These are phyloP conservation scores for Semicossyphus pulcher DNA, from an alignment of 2,113 vertebrate genomes.

Conservation along the genomic window DNA sequence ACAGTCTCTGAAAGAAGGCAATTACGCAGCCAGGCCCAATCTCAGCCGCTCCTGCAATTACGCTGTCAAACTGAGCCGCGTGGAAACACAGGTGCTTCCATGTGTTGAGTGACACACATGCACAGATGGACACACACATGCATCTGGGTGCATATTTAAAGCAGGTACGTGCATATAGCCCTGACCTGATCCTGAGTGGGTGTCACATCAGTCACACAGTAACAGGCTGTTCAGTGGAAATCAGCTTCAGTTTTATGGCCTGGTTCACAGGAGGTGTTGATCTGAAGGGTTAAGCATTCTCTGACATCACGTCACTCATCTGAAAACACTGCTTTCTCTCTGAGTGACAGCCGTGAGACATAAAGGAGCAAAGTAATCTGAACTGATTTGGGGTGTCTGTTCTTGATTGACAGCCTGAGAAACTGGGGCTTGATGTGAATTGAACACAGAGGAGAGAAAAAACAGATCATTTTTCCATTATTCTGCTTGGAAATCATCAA, in stretches of 20 bases:
- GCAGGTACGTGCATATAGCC: background rate
- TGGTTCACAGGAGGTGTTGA: slow-evolving; percentile 18
- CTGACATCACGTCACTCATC: slow-evolving; percentile 33
- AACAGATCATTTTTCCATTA: background rate
- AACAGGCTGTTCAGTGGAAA: background rate
- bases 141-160: background rate
- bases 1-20: slow-evolving; percentile 22
- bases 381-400: slow-evolving; percentile 24
- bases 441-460: slow-evolving; percentile 1
- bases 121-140: slow-evolving; percentile 6
- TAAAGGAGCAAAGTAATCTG: slow-evolving; percentile 20
- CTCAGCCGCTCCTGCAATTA: slow-evolving; percentile 49
- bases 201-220: slow-evolving; percentile 30
- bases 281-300: slow-evolving; percentile 11
- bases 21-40: slow-evolving; percentile 38
- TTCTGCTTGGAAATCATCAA: background rate
- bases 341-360: slow-evolving; percentile 39
- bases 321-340: slow-evolving; percentile 13
- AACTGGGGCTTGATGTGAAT: slow-evolving; percentile 1
- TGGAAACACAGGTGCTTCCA: slow-evolving; percentile 2
- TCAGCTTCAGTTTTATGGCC: slow-evolving; percentile 16
- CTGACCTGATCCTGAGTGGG: background rate
- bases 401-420: slow-evolving; percentile 16
- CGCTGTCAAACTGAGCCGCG: slow-evolving; percentile 28
- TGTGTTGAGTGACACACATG: background rate